phyloP scores from a whole-genome alignment of 2,113 vertebrate genomes.

The Osmerus mordax region DNA sequence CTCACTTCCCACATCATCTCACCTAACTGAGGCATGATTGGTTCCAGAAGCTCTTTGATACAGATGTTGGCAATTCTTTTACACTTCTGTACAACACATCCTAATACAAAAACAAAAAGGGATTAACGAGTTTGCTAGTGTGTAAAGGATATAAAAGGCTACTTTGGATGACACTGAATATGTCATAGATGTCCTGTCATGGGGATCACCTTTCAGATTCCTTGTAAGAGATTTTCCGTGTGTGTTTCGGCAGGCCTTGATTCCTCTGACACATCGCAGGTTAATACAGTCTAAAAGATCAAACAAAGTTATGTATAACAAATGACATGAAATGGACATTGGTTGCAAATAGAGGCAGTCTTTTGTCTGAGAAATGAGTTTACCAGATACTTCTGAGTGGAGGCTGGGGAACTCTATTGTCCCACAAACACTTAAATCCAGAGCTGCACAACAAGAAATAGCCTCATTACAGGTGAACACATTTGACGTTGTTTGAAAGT shows the following conservation, averaged over 20 bases:
- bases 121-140: neutral
- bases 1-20: neutral
- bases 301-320: neutral
- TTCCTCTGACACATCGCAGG: neutral
- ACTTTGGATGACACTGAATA: too few species aligned
- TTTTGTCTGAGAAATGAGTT: neutral
- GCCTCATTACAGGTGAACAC: neutral
- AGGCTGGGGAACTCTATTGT: neutral
- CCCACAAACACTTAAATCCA: neutral
- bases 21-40: neutral
- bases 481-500: neutral
- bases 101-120: neutral
- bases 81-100: neutral
- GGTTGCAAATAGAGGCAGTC: neutral
- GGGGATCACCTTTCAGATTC: neutral
- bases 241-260: neutral
- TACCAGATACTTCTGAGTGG: neutral
- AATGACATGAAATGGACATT: neutral
- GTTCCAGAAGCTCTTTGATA: neutral
- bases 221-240: neutral
- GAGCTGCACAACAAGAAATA: neutral
- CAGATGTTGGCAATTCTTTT: neutral
- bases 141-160: neutral
- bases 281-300: constrained; percentile 1
- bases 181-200: neutral